These are phyloP conservation scores for Podarcis muralis DNA, from an alignment of 2,113 vertebrate species.

Conservation along the genomic window DNA sequence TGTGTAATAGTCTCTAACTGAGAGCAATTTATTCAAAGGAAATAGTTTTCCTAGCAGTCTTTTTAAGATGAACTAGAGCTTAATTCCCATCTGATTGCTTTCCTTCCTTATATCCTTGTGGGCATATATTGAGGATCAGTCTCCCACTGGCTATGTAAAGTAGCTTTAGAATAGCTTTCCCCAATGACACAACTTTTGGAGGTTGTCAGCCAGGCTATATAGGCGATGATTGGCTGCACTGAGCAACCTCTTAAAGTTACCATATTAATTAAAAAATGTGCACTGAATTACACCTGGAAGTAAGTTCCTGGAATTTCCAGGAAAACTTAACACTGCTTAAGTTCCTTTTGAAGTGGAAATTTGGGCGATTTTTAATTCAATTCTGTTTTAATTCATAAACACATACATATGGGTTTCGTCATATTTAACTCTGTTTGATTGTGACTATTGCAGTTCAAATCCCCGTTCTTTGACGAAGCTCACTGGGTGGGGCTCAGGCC, in stretches of 20 bases:
- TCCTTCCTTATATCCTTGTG: neutral
- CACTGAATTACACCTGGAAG: no score
- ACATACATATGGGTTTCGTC: no score
- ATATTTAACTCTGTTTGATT: no score
- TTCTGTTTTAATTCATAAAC: no score
- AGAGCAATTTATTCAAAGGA: constrained; percentile 20
- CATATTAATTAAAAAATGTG: no score
- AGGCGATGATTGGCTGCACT: neutral
- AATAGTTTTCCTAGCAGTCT: constrained; percentile 28
- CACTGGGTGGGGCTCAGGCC: no score
- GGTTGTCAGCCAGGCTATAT: neutral
- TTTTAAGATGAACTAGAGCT: neutral
- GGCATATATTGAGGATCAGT: neutral
- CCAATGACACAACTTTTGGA: neutral
- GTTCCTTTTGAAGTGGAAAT: no score
- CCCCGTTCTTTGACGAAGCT: no score
- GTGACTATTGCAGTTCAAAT: no score
- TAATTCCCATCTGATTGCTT: constrained; percentile 1
- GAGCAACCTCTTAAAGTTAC: neutral
- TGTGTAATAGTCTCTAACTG: neutral
- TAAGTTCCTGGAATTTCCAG: no score
- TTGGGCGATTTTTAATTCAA: no score
- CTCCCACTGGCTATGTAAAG: neutral
- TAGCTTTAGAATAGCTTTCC: neutral
- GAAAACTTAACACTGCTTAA: no score